Conservation (phyloP, 1,140 invertebrate genomes). For the silkworm (Bombyx mori) region ASM3026992v2 NC_085122.1:4415001-4415500, state of each 20-base stretch:
- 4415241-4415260: slow-evolving; percentile 9
- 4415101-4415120: no score
- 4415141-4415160: neutral
- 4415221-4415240: neutral
- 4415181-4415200: no score
- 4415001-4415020: neutral
- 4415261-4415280: slow-evolving; percentile 4
- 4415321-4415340: neutral
- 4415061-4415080: neutral
- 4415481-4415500: neutral
- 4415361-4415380: neutral
- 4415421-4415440: no score
- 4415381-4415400: no score
- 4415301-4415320: slow-evolving; percentile 4
- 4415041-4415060: neutral
- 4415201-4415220: neutral
- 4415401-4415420: no score
- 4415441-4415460: no score
- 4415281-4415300: slow-evolving; percentile 11
- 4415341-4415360: slow-evolving; percentile 4
- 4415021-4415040: neutral
- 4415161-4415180: neutral
- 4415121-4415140: no score
- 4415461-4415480: no score
- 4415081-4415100: no score